phyloP scores from a whole-genome alignment of 37 sponge, comb jelly and placozoan genomes.

The Beroe forskalii region DNA sequence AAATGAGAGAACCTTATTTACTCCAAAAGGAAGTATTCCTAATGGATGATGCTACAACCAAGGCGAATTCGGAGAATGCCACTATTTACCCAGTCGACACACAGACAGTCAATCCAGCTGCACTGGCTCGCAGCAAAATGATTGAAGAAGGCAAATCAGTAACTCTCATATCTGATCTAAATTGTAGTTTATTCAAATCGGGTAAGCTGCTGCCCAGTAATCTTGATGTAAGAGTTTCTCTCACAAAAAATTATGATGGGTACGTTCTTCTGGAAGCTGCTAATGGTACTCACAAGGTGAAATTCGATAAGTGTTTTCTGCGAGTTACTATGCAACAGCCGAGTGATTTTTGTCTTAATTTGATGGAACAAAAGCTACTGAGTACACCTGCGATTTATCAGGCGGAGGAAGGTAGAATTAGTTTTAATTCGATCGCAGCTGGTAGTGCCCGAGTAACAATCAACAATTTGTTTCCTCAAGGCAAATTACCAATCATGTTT shows the following conservation, averaged over 20 bases:
- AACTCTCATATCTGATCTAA: not conserved
- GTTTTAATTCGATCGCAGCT: not conserved
- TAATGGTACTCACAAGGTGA: not conserved
- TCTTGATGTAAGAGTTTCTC: not conserved
- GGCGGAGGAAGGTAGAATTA: not conserved
- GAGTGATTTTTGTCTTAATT: not conserved
- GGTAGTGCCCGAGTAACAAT: not conserved
- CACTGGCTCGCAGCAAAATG: not conserved
- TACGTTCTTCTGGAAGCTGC: not conserved
- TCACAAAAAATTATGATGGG: conserved; percentile 10
- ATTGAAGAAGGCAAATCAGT: not conserved
- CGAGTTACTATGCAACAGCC: conserved; percentile 3
- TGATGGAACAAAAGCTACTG: not conserved
- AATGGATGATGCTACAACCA: not conserved
- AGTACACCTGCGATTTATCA: not conserved
- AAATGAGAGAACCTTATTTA: not conserved
- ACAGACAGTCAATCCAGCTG: not conserved
- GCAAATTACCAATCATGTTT: not conserved
- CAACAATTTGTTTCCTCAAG: conserved; percentile 36
- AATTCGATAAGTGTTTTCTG: conserved; percentile 2
- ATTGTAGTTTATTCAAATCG: not conserved
- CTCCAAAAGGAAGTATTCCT: not conserved
- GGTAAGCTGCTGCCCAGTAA: not conserved
- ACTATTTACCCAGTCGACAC: not conserved
- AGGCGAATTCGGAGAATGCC: not conserved